Evolutionary conservation across 2,888 invertebrate species (phyloP).

Genomic region (Abrostola tripartita): DNA sequence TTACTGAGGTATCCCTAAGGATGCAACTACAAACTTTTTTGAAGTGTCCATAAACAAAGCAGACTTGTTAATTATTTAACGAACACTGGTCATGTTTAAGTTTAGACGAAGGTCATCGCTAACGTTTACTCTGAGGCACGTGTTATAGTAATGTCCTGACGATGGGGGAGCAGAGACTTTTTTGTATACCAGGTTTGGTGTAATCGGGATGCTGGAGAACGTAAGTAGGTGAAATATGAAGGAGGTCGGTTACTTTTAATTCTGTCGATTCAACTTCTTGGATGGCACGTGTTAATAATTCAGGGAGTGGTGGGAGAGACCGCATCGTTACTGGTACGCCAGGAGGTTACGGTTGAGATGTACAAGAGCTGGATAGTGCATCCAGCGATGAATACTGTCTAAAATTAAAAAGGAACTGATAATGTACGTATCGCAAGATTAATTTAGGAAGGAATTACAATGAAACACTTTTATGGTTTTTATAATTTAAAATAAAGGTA

Average conservation of each 20-base stretch:
- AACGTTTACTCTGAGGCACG: constrained; percentile 31
- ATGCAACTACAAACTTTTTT: constrained; percentile 44
- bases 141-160: background rate
- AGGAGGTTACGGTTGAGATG: constrained; percentile 60
- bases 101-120: constrained; percentile 38
- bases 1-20: constrained; percentile 28
- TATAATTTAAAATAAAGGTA: too few species aligned
- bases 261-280: constrained; percentile 83
- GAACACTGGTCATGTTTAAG: constrained; percentile 30
- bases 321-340: constrained; percentile 74
- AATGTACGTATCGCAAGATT: too few species aligned
- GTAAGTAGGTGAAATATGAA: constrained; percentile 80
- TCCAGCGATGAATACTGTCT: background rate
- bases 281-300: constrained; percentile 84
- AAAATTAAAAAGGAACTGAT: background rate
- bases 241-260: constrained; percentile 83
- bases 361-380: constrained; percentile 47
- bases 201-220: constrained; percentile 43
- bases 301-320: constrained; percentile 70
- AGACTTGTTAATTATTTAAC: constrained; percentile 46
- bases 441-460: too few species aligned
- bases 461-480: too few species aligned
- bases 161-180: constrained; percentile 7
- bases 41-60: constrained; percentile 41
- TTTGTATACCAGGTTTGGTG: constrained; percentile 2